phyloP scores from a whole-genome alignment of 1,140 invertebrate genomes.

The Zaprionus lachaisei region DNA sequence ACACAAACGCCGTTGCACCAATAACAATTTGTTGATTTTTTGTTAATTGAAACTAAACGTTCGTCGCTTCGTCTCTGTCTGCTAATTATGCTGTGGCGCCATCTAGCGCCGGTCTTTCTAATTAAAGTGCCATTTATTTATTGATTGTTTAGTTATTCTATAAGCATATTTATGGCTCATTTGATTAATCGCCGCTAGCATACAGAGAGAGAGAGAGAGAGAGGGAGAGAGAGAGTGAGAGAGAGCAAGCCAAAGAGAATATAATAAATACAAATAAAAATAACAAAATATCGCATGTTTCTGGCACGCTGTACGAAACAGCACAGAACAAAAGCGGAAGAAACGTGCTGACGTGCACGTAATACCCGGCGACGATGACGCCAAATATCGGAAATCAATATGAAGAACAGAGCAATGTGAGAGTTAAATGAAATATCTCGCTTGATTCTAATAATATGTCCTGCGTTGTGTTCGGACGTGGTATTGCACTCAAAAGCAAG shows the following conservation, averaged over 20 bases:
- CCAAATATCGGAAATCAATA: conserved; percentile 73
- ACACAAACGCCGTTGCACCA: conserved; percentile 54
- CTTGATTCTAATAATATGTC: too few species aligned
- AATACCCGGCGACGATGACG: conserved; percentile 40
- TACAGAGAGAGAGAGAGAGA: conserved; percentile 18
- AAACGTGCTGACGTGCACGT: conserved; percentile 69
- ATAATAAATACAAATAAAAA: conserved; percentile 68
- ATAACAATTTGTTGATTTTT: conserved; percentile 49
- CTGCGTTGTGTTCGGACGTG: too few species aligned
- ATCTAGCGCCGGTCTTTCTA: conserved; percentile 54
- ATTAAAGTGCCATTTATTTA: conserved; percentile 68
- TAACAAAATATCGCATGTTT: conserved; percentile 64
- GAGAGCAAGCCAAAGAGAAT: conserved; percentile 35
- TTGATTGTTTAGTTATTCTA: conserved; percentile 38
- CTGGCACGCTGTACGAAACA: conserved; percentile 29
- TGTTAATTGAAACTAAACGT: conserved; percentile 58
- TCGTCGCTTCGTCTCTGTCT: conserved; percentile 14
- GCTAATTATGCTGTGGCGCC: conserved; percentile 73
- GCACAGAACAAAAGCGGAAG: conserved; percentile 12
- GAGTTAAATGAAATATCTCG: neutral
- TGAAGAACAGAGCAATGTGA: conserved; percentile 32
- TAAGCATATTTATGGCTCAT: conserved; percentile 60
- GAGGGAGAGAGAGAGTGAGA: conserved; percentile 4
- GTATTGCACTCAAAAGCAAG: too few species aligned
- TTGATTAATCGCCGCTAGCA: conserved; percentile 67